Conservation (phyloP, 2,797 vertebrate genomes). For the Lacerta bilineata region DNA sequence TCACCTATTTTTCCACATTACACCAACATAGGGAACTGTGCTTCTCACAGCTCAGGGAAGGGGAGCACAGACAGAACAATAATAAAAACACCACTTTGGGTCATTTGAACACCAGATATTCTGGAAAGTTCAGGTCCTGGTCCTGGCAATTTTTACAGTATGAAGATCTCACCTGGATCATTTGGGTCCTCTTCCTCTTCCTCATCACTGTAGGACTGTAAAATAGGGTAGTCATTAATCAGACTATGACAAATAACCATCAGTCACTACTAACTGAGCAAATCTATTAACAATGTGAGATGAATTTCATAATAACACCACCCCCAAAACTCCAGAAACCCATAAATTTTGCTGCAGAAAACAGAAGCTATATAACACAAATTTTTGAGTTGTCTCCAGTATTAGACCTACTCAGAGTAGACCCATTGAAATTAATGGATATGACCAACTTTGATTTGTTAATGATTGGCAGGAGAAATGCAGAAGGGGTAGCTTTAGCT, state of each 20-base stretch:
- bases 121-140: neutral
- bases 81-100: neutral
- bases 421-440: too few species aligned
- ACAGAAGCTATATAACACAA: neutral
- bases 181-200: constrained; percentile 73
- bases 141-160: neutral
- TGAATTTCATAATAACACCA: neutral
- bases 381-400: too few species aligned
- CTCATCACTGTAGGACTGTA: constrained; percentile 74
- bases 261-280: neutral
- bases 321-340: neutral
- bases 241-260: constrained; percentile 1
- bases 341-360: neutral
- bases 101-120: neutral
- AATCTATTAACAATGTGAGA: neutral
- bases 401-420: too few species aligned
- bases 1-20: too few species aligned
- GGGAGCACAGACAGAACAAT: neutral
- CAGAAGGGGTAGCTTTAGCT: too few species aligned
- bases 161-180: constrained; percentile 69
- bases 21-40: too few species aligned
- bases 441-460: too few species aligned
- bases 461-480: too few species aligned
- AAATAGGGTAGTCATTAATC: constrained; percentile 44
- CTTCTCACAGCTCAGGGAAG: neutral